phyloP scores from a whole-genome alignment of 1,140 invertebrate genomes.

The Pogonus chalceus region DNA sequence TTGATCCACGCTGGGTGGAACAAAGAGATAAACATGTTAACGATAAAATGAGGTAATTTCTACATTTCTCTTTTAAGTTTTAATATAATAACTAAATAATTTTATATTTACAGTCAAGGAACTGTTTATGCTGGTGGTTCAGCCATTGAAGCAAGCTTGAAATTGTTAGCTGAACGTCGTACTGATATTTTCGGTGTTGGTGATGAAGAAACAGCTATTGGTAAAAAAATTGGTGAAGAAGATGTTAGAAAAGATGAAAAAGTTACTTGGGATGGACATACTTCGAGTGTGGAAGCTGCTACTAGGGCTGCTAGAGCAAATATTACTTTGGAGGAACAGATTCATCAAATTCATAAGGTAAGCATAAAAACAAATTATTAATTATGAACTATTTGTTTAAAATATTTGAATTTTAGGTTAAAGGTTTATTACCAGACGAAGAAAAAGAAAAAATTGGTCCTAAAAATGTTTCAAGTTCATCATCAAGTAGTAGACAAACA shows the following conservation, averaged over 20 bases:
- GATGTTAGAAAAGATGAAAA: constrained; percentile 80
- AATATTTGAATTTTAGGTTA: constrained; percentile 41
- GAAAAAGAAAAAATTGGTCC: constrained; percentile 88
- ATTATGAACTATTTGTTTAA: constrained; percentile 4
- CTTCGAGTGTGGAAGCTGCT: constrained; percentile 84
- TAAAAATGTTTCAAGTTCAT: constrained; percentile 50
- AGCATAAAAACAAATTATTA: neutral
- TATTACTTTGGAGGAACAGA: constrained; percentile 93
- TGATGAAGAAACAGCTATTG: constrained; percentile 96
- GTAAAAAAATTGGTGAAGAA: constrained; percentile 98
- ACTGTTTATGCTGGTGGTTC: constrained; percentile 32
- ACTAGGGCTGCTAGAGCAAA: constrained; percentile 86
- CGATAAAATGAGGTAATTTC: constrained; percentile 52
- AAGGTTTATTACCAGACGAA: constrained; percentile 85
- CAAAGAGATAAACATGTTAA: constrained; percentile 80
- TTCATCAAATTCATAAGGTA: constrained; percentile 90
- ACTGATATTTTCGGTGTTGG: constrained; percentile 99
- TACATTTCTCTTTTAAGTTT: constrained; percentile 8
- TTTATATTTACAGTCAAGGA: neutral
- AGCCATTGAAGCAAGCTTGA: constrained; percentile 91
- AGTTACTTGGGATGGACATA: constrained; percentile 98
- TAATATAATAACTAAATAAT: neutral
- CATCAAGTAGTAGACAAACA: constrained; percentile 11
- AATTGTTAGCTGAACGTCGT: constrained; percentile 92
- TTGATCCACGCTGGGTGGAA: constrained; percentile 97